Evolutionary conservation across 1,140 invertebrate species (phyloP), one percentile per base, ranked within the genome.

Genomic region (Octopus sinensis): DNA sequence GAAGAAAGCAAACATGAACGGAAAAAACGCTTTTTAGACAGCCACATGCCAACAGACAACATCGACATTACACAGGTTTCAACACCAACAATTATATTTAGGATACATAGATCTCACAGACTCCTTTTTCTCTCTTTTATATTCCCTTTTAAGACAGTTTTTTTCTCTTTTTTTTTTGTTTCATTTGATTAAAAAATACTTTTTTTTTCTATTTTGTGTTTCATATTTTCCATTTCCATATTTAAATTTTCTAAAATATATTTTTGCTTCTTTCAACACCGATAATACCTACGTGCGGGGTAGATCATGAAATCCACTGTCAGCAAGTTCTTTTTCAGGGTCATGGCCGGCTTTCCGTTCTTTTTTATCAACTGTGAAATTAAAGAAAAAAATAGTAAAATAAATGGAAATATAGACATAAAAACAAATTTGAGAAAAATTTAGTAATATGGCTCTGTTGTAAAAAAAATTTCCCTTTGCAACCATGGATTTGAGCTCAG

Each of bases 221-320:
- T 10, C 43, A n/a, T n/a, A 13, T 43, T 23, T 54, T 80, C 62
- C 17, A 17, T 17, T 77, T 53, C n/a, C 23, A 43, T n/a, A 78
- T 51, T 54, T 13, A 12, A 43, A 30, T 6, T 23, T 9, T 43
- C 43, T 78, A 78, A 54, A n/a, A 78, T 53, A 23, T 6, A 13
- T 23, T 17, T 17, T 68, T 68, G 51, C 17, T 68, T 52, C 79
- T 62, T 13, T 6, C 23, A 56, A n/a, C 23, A 53, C 43, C 30
- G 1, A 9, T 17, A 30, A 54, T 51, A 88, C 86, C 84, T 84
- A 88, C 86, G 86, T 84, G 82, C 87, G 80, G 23, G 86, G 86
- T 54, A 86, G 83, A 78, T 88, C 87, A 80, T 84, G 82, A 81
- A 88, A 87, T 62, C 87, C 87, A 81, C 86, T 86, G 81, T 87